Percentiles rank a stretch among this genome's conserved stretches.
Evolutionary conservation across 2,888 invertebrate species (phyloP).

Genomic region (Hyles lineata): DNA sequence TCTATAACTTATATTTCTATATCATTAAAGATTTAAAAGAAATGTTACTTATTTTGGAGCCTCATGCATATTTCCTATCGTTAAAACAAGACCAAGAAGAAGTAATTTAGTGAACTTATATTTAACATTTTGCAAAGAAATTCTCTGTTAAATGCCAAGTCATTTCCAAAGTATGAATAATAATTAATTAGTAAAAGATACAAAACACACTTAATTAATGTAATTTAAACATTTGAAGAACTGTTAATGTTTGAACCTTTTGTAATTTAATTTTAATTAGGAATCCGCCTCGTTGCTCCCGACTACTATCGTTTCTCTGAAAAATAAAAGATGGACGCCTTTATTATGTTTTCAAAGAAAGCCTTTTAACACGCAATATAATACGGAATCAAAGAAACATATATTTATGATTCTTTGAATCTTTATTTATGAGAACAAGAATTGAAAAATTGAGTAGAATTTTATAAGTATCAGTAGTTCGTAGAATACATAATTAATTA

Average conservation of each 20-base stretch:
- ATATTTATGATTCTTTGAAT: conserved; percentile 42
- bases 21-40: too few relatives aligned
- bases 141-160: too few relatives aligned
- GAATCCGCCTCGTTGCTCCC: conserved; percentile 33
- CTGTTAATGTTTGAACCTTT: conserved; percentile 20
- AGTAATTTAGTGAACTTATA: too few relatives aligned
- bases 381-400: conserved; percentile 41
- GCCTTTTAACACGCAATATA: conserved; percentile 40
- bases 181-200: neutral
- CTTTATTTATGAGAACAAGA: conserved; percentile 32
- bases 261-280: conserved; percentile 42
- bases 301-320: conserved; percentile 33
- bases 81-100: too few relatives aligned
- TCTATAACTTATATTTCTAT: too few relatives aligned
- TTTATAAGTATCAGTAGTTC: neutral
- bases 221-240: too few relatives aligned
- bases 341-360: conserved; percentile 44
- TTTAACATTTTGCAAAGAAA: too few relatives aligned
- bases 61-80: too few relatives aligned
- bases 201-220: neutral
- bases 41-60: too few relatives aligned
- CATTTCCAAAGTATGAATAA: too few relatives aligned
- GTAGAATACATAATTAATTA: neutral
- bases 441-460: neutral
- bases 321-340: conserved; percentile 40